Conservation (phyloP, 2,797 vertebrate species). For the Microctenopoma steveboyesi region DNA sequence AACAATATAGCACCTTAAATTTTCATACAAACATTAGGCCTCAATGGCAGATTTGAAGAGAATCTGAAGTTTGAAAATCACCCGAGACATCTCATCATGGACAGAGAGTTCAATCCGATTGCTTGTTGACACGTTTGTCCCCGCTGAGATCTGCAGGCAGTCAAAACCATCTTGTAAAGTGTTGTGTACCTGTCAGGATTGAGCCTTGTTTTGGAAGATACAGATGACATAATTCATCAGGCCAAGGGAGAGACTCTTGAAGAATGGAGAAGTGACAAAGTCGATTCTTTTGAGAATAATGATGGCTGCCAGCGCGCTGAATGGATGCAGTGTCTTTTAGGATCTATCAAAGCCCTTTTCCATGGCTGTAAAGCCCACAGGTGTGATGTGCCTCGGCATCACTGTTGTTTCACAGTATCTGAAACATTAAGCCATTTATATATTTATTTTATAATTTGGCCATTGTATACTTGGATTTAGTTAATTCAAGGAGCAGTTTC, state of each 20-base stretch:
- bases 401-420: slow-evolving; percentile 46
- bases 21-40: slow-evolving; percentile 47
- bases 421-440: slow-evolving; percentile 50
- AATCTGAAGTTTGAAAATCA: slow-evolving; percentile 72
- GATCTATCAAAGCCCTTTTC: slow-evolving; percentile 76
- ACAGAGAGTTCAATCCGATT: slow-evolving; percentile 78
- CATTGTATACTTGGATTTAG: slow-evolving; percentile 12
- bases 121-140: slow-evolving; percentile 78
- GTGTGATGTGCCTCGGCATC: slow-evolving; percentile 72
- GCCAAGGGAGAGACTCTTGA: slow-evolving; percentile 75
- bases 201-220: slow-evolving; percentile 85
- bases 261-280: slow-evolving; percentile 87
- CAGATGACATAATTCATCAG: slow-evolving; percentile 83
- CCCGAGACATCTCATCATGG: slow-evolving; percentile 75
- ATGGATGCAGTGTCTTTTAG: slow-evolving; percentile 84
- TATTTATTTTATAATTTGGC: slow-evolving; percentile 13
- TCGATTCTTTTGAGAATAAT: slow-evolving; percentile 86
- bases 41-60: slow-evolving; percentile 42
- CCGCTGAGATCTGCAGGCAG: slow-evolving; percentile 72
- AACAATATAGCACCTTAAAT: slow-evolving; percentile 72
- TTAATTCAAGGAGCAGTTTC: background rate
- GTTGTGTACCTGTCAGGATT: slow-evolving; percentile 85
- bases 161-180: slow-evolving; percentile 78
- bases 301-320: slow-evolving; percentile 81
- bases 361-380: slow-evolving; percentile 72